Base-by-base conservation (phyloP, 2,797 vertebrate species). In the Acanthiza pusilla region DNA sequence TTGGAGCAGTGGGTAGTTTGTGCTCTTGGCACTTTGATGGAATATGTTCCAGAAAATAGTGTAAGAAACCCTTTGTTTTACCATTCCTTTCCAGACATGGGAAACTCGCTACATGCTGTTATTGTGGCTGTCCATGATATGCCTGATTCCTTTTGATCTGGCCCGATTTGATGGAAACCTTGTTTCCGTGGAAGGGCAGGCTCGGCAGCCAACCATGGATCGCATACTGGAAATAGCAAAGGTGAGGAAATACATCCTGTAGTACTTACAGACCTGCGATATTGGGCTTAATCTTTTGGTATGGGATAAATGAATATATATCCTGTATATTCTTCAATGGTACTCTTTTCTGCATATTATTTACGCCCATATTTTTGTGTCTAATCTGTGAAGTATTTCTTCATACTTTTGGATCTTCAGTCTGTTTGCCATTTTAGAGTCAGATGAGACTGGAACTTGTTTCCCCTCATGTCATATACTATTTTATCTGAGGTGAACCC, bases 61-160 rank as follows among this genome's bases (percentile, higher is more conserved):
- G 22, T 43, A 1, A 9, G 10, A 2, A 61, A 1, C 1, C 9
- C 25, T 74, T 72, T 54, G 22, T 76, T 85, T 90, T 16, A 18
- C 62, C 25, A 1, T 88, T 45, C 68, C 26, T 94, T 58, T 43
- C 43, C 95, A 99, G 99, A 99, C 98, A 2, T 99, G 99, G 99
- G 98, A 99, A 89, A 99, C 99, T 3, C 99, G 99, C 58, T 99
- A 99, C 80, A 99, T 99, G 97, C 98, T 99, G 43, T 82, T 99
- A 7, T 76, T 99, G 63, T 99, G 99, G 99, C 98, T 99, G 34
- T 99, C 99, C 71, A 98, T 99, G 98, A 98, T 98, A 30, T 99
- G 99, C 95, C 98, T 99, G 87, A 99, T 99, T 77, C 99, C 99
- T 54, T 99, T 99, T 90, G 99, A 99, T 82, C 98, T 99, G 87